Evolutionary conservation across 2,113 vertebrate genomes (phyloP), one percentile per base, ranked within the genome.

Genomic region (Podarcis cretensis): DNA sequence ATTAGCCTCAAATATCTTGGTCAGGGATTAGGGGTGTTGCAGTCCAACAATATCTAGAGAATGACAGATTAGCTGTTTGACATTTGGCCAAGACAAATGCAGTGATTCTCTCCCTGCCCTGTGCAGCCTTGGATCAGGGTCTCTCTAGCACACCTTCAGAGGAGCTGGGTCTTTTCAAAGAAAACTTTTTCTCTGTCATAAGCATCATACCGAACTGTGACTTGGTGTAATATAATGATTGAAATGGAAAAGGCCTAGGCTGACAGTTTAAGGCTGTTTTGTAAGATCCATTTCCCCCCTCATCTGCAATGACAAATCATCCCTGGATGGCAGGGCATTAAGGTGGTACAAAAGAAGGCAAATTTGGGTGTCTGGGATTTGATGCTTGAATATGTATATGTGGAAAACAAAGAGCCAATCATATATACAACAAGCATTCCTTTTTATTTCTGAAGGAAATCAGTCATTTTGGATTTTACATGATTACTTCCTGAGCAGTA

Each of bases 401-500:
- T 65, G 37, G 81, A 92, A 88, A 91, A 87, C 6, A 89, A 91
- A 30, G 57, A 27, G 25, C 71, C 9, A 63, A 30, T 89, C 12
- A 18, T 65, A 89, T 63, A 84, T 87, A 69, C 89, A 89, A 90
- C 71, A 92, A 87, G 90, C 85, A 88, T 57, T 54, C 63, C 16
- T 25, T 68, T 83, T 18, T 76, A 80, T 10, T 93, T 89, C 84
- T 94, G 84, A 90, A 95, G 16, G 57, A 85, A 81, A 4, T 12
- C 13, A 43, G 82, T 83, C 73, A 83, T 92, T 94, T 93, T 84
- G 80, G 48, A 59, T 79, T 94, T 94, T 92, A 71, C 71, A 54
- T 90, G 23, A 95, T 94, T 95, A 89, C 35, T 96, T 95, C 92
- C 91, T 94, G 94, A 96, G 77, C 25, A 90, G 57, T 66, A 65